phyloP scores from a whole-genome alignment of 2,113 vertebrate genomes.

The Otolemur garnettii region DNA sequence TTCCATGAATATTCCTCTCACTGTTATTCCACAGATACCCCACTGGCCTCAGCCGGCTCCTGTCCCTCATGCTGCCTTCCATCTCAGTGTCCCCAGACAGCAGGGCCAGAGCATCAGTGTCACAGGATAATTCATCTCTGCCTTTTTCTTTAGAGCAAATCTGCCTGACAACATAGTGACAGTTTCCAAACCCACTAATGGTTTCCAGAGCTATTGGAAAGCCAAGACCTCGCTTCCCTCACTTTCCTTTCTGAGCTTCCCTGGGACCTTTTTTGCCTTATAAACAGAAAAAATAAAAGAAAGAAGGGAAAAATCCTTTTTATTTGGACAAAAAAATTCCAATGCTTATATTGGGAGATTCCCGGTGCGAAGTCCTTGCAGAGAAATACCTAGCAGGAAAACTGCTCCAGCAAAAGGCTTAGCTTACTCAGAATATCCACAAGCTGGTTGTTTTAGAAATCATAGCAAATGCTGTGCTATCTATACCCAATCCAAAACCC shows the following conservation, averaged over 20 bases:
- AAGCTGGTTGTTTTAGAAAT: background rate
- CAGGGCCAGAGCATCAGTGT: background rate
- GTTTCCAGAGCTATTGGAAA: slow-evolving; percentile 50
- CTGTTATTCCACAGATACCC: background rate
- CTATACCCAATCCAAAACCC: background rate
- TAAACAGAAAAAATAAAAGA: background rate
- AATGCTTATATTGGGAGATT: background rate
- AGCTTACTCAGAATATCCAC: background rate
- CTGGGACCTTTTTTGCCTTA: background rate
- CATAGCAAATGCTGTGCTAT: background rate
- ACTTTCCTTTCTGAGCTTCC: background rate
- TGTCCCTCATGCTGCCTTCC: background rate
- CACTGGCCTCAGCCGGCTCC: background rate
- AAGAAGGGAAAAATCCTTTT: background rate
- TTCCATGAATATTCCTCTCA: background rate
- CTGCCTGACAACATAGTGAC: background rate
- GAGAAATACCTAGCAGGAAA: background rate
- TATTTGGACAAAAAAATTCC: background rate
- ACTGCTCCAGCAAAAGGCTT: background rate
- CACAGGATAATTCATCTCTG: background rate
- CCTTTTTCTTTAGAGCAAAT: background rate
- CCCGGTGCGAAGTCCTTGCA: background rate
- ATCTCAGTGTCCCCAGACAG: background rate
- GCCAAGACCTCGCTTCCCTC: background rate
- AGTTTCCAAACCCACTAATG: background rate